Percentiles rank a stretch among this genome's conserved stretches.
Evolutionary conservation across 1,140 invertebrate species (phyloP).

Genomic region (Aphaenogaster floridana): DNA sequence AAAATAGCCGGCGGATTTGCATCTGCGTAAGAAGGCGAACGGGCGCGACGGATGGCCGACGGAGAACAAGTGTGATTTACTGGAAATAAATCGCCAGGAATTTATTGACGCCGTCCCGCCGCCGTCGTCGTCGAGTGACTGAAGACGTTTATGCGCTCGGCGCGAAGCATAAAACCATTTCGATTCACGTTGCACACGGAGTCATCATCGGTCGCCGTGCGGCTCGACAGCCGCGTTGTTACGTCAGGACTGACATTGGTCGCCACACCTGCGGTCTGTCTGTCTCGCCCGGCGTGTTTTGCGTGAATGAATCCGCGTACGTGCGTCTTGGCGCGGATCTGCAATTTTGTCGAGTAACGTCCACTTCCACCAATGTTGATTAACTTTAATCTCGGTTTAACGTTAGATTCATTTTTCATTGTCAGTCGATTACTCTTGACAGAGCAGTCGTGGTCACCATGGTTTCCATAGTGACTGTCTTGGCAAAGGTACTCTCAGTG

Average conservation of each 20-base stretch:
- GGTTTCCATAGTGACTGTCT: too few species aligned
- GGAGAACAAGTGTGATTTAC: constrained; percentile 5
- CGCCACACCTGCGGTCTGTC: not conserved
- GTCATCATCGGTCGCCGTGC: constrained; percentile 22
- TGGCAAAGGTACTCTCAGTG: too few species aligned
- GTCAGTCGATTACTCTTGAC: too few species aligned
- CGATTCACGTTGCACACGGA: constrained; percentile 1
- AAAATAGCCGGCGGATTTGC: constrained; percentile 23
- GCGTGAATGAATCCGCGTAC: constrained; percentile 1
- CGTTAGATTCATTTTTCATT: too few species aligned
- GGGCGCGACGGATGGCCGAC: not conserved
- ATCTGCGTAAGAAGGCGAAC: not conserved
- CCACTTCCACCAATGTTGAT: too few species aligned
- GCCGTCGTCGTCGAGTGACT: constrained; percentile 2
- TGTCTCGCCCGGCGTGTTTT: not conserved
- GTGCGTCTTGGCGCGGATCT: not conserved
- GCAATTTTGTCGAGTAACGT: not conserved
- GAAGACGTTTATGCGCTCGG: not conserved
- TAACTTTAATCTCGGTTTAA: too few species aligned
- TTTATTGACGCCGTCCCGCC: constrained; percentile 19
- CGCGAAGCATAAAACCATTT: constrained; percentile 8
- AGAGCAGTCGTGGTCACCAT: too few species aligned
- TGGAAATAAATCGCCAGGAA: constrained; percentile 20
- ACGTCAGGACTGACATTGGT: constrained; percentile 42
- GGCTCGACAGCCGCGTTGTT: not conserved